Evolutionary conservation across 2,797 vertebrate genomes (phyloP), one percentile per base, ranked within the genome.

Genomic region (Falco berigora): DNA sequence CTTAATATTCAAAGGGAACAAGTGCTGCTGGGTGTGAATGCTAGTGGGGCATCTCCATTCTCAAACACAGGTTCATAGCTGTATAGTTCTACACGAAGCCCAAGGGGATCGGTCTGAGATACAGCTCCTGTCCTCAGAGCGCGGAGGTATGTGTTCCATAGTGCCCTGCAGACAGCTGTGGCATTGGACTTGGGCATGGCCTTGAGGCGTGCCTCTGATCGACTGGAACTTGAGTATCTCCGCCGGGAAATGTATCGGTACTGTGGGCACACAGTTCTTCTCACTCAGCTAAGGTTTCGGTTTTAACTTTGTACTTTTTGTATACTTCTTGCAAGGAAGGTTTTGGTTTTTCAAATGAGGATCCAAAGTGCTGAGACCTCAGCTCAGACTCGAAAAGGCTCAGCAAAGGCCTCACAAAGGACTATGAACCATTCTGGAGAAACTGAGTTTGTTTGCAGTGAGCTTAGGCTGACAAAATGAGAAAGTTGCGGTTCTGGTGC

Each of bases 91-190:
- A 9, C 19, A 13, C 1, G 6, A 49, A 94, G 30, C 24, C 50
- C n/a, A 53, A 1, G 18, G 2, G 82, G 63, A 42, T 52, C 14
- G n/a, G 8, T 82, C n/a, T 91, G 67, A 47, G 61, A 5, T 34
- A 22, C 38, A 27, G 36, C 49, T 88, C 40, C 66, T 23, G 13
- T 61, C 34, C 58, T 42, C 42, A 28, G 71, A 23, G 12, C 27
- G 36, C 5, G 5, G 49, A 53, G 47, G 36, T 47, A 3, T 28
- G 14, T 66, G 38, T 67, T 4, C 47, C 0, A 0, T n/a, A 64
- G 30, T 15, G 28, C 38, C 34, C 0, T 72, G 56, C 81, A 79
- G 64, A 12, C 28, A 23, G 7, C 15, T 36, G 23, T 56, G 74
- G 38, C 44, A 19, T 4, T 86, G 85, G 53, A 28, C 32, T 4